These are phyloP conservation scores for Isurus oxyrinchus DNA, from an alignment of 2,113 vertebrate species.

Conservation along the genomic window DNA sequence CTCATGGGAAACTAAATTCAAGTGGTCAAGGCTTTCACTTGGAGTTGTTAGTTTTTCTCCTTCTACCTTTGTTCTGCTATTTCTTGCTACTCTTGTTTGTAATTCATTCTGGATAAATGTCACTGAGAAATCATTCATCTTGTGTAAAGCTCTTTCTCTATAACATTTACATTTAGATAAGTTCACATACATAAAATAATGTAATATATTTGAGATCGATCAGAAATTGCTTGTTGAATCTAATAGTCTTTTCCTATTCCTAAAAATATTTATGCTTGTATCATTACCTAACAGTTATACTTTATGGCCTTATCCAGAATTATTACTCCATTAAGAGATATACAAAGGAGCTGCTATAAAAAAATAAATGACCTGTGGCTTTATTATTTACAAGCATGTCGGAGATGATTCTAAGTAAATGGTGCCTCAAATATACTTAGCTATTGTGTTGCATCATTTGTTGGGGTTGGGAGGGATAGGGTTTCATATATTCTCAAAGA, in stretches of 20 bases:
- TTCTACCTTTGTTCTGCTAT: not conserved
- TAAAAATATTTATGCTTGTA: constrained; percentile 7
- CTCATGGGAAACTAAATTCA: not conserved
- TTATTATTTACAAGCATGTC: not conserved
- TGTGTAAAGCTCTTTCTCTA: not conserved
- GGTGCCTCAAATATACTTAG: not conserved
- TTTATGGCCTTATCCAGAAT: not conserved
- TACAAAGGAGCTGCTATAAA: not conserved
- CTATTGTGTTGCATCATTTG: not conserved
- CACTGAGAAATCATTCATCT: constrained; percentile 13
- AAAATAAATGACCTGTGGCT: not conserved
- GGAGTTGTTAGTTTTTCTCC: not conserved
- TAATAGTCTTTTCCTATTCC: not conserved
- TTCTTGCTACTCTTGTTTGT: not conserved
- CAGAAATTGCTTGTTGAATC: constrained; percentile 4
- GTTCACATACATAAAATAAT: constrained; percentile 3
- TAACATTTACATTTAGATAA: constrained; percentile 22
- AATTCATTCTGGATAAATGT: constrained; percentile 6
- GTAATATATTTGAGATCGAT: not conserved
- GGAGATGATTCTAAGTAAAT: not conserved
- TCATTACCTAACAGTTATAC: not conserved
- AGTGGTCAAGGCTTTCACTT: not conserved
- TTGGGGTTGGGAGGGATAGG: not conserved
- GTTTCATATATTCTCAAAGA: not conserved
- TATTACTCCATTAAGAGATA: not conserved